Percentiles rank a stretch among this genome's conserved stretches.
Conservation (phyloP, 2,113 vertebrate species). For the Pardalotus punctatus region DNA sequence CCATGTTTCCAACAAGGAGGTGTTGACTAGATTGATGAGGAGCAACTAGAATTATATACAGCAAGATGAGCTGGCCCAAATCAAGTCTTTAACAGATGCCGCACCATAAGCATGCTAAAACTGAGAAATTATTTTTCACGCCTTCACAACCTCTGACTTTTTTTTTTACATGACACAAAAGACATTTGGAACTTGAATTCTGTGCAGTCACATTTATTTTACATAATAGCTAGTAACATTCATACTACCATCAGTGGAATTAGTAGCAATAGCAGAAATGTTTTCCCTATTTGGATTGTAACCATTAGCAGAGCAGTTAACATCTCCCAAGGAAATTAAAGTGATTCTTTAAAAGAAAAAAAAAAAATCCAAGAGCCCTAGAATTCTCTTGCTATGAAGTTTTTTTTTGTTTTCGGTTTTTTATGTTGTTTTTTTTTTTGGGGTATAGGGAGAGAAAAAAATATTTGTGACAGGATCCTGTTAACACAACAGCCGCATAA, state of each 20-base stretch:
- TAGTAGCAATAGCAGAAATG: not conserved
- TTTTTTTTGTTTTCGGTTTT: too few species aligned
- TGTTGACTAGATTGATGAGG: not conserved
- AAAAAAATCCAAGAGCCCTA: not conserved
- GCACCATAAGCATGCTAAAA: not conserved
- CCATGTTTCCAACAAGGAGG: not conserved
- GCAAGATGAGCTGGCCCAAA: not conserved
- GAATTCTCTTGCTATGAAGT: not conserved
- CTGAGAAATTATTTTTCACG: not conserved
- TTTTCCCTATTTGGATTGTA: not conserved
- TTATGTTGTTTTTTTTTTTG: too few species aligned
- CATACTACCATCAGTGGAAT: not conserved
- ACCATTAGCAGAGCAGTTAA: not conserved
- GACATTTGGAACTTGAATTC: not conserved
- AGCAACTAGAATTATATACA: not conserved
- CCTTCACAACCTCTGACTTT: not conserved
- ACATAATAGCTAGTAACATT: not conserved
- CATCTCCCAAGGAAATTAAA: not conserved
- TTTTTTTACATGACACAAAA: not conserved
- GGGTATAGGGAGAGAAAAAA: not conserved
- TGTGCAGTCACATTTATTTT: not conserved
- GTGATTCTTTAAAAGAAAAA: not conserved
- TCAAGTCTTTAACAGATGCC: not conserved
- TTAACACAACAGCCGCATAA: not conserved
- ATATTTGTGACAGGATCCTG: not conserved